Evolutionary conservation across 2,113 vertebrate genomes (phyloP), one percentile per base, ranked within the genome.

Genomic region (Neoarius graeffei): DNA sequence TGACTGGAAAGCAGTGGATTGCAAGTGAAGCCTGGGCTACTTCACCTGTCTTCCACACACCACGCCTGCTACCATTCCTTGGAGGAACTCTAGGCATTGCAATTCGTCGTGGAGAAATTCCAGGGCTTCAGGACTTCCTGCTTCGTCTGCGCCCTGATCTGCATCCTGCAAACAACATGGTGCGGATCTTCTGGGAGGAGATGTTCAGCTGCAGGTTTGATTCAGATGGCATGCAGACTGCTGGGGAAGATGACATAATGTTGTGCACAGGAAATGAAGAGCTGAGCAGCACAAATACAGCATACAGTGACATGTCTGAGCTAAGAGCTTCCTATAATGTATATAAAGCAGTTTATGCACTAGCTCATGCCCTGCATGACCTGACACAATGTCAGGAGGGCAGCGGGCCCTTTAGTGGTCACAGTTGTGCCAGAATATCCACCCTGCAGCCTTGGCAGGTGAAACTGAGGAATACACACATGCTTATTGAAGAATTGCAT

Each of bases 311-410:
- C 42, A 59, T 60, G 23, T 81, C 80, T 81, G 80, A 81, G 60
- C 19, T 81, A 20, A 59, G 80, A 5, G 56, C 80, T 60, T 93
- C 94, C 9, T 96, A 95, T 52, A 95, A 95, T 81, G 89, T 94
- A 0, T 95, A 95, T 87, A 95, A 95, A 67, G 95, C 95, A 64
- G 95, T 95, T 79, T 95, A 96, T 88, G 92, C 95, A 1, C 84
- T 96, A 19, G 95, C 94, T 0, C 87, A 94, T 77, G 93, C 94
- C 1, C 89, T 95, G 6, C 86, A 95, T 86, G 85, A 93, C 14
- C 88, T 95, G 80, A 81, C 93, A 50, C 76, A 27, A 48, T 95
- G 95, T 91, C 82, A 86, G 60, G 89, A 93, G 30, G 94, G 91
- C 0, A 93, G 84, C 87, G 94, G 94, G 7, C 94, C 94, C 71